phyloP scores from a whole-genome alignment of 2,888 invertebrate species.

The Lingula anatina region DNA sequence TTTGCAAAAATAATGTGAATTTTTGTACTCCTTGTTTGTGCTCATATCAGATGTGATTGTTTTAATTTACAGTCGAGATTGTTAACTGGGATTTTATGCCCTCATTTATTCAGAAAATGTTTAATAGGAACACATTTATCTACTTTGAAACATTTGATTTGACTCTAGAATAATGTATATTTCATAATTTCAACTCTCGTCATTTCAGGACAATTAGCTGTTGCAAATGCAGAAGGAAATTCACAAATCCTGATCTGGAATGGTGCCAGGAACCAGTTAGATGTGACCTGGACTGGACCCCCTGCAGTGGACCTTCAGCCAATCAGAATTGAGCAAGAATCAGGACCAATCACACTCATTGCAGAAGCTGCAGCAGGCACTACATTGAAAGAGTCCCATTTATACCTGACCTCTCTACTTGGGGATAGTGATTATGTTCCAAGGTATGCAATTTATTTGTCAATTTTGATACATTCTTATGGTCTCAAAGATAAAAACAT shows the following conservation, averaged over 20 bases:
- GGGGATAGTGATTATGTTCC: constrained; percentile 40
- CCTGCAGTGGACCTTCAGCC: constrained; percentile 26
- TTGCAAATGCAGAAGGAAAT: constrained; percentile 28
- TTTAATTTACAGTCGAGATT: too few relatives aligned
- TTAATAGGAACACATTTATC: too few relatives aligned
- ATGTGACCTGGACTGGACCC: constrained; percentile 28
- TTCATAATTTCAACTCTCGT: too few relatives aligned
- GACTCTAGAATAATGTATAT: too few relatives aligned
- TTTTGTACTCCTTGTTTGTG: too few relatives aligned
- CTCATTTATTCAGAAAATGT: too few relatives aligned
- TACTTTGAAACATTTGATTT: too few relatives aligned
- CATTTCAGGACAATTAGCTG: constrained; percentile 31
- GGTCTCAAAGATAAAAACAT: too few relatives aligned
- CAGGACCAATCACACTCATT: constrained; percentile 20
- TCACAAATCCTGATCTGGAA: constrained; percentile 39
- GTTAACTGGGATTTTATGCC: too few relatives aligned
- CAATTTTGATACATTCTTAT: too few relatives aligned
- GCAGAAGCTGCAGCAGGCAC: constrained; percentile 16
- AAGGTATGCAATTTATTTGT: constrained; percentile 25
- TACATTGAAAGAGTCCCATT: constrained; percentile 8
- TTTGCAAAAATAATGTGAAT: too few relatives aligned
- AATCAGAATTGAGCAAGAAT: constrained; percentile 24
- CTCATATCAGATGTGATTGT: too few relatives aligned
- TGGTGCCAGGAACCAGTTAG: constrained; percentile 21
- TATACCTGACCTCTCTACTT: constrained; percentile 30